Evolutionary conservation across 2,888 invertebrate genomes (phyloP).

Genomic region (Sisyra nigra): DNA sequence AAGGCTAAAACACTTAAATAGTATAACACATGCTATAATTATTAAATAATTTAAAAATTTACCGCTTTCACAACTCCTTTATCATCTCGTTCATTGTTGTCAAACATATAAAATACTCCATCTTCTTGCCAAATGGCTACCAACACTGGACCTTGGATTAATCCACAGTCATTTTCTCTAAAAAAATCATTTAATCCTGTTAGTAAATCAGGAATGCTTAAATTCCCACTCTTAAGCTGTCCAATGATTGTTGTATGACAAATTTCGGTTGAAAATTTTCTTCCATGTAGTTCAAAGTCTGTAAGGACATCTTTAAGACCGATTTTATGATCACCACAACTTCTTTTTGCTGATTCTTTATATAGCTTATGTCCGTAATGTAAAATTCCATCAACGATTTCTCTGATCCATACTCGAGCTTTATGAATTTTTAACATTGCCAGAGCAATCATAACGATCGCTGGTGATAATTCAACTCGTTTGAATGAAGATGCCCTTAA

Average conservation of each 20-base stretch:
- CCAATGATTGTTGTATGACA: slow-evolving; percentile 23
- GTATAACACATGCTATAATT: background rate
- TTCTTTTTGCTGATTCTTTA: slow-evolving; percentile 16
- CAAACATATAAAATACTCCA: slow-evolving; percentile 27
- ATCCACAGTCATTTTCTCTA: slow-evolving; percentile 21
- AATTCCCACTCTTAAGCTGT: slow-evolving; percentile 19
- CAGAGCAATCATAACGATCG: slow-evolving; percentile 21
- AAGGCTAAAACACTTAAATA: background rate
- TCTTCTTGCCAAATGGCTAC: slow-evolving; percentile 28
- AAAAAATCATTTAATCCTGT: slow-evolving; percentile 24
- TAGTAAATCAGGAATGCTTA: slow-evolving; percentile 21
- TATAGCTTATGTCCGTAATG: slow-evolving; percentile 23
- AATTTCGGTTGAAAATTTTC: slow-evolving; percentile 18
- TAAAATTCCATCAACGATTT: slow-evolving; percentile 23
- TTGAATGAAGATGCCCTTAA: slow-evolving; percentile 23
- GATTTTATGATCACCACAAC: slow-evolving; percentile 10
- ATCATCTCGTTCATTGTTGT: slow-evolving; percentile 26
- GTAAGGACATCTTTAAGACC: slow-evolving; percentile 15
- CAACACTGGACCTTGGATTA: slow-evolving; percentile 25
- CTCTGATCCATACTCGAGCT: slow-evolving; percentile 24
- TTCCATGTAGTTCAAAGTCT: slow-evolving; percentile 17
- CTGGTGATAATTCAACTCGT: slow-evolving; percentile 23
- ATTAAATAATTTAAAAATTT: background rate
- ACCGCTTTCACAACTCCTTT: slow-evolving; percentile 15
- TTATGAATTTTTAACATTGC: slow-evolving; percentile 23